Evolutionary conservation across 2,888 invertebrate genomes (phyloP), one percentile per base, ranked within the genome.

Genomic region (Monoplex corrugatus): DNA sequence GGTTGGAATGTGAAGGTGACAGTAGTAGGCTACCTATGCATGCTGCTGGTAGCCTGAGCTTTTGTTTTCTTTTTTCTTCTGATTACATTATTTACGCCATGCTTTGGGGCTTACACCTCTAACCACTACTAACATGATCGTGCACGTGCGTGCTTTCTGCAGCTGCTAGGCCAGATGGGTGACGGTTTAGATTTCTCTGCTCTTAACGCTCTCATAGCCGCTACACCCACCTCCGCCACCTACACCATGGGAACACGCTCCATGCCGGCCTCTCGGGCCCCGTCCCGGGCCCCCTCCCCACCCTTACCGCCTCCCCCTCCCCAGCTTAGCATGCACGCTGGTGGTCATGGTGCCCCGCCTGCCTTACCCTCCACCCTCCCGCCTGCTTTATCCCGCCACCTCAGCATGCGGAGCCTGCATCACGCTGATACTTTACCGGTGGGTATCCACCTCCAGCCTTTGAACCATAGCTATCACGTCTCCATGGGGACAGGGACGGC

Each of bases 181-280:
- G 84, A 84, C 35, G 84, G 57, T 5, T 2, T 32, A 13, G 28
- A 57, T 19, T 84, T 44, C 57, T 38, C 45, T 38, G 32, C 84
- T 68, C 23, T 6, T 23, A 84, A 50, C 50, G 32, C 50, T 32
- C 0, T 50, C 83, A 19, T 3, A 10, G 19, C 19, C 28, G 16
- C 57, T 16, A 1, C 8, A 32, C 57, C 35, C 35, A 8, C 84
- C 38, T 84, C 84, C 50, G 35, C 57, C 84, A 19, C 38, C 38
- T 84, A 32, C 84, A 2, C 32, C 38, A 6, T 84, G 38, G 84
- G 84, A 16, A 35, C 84, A 10, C 84, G 84, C 38, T 84, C 84
- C 13, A 50, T 57, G 57, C 84, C 84, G 23, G 57, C 44, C 57
- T 84, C 84, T 43, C 84, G 84, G 8, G 50, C 84, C 57, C 84